A percentile compares a stretch with the other conserved stretches of the same genome.
These are phyloP conservation scores for Pholis gunnellus DNA, from an alignment of 2,113 vertebrate species.

Conservation along the genomic window DNA sequence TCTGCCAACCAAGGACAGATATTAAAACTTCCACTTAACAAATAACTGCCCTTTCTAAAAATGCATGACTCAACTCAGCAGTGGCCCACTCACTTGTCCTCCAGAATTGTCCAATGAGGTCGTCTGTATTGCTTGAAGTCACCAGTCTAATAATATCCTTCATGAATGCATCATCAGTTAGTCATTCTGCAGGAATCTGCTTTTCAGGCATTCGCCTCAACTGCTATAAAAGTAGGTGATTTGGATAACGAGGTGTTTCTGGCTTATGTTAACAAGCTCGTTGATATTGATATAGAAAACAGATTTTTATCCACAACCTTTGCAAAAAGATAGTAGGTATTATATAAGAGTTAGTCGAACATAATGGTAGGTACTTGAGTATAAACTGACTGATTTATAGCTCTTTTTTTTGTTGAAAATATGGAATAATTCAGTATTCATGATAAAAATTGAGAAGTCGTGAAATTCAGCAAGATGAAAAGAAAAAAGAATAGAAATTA, in stretches of 20 bases:
- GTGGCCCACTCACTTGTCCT: slow-evolving; percentile 33
- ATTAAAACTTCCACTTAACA: slow-evolving; percentile 47
- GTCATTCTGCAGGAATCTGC: slow-evolving; percentile 63
- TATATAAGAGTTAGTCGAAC: background rate
- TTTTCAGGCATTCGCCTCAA: slow-evolving; percentile 38
- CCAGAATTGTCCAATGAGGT: slow-evolving; percentile 52
- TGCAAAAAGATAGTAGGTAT: background rate
- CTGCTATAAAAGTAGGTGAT: slow-evolving; percentile 24
- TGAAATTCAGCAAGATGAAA: slow-evolving; percentile 17
- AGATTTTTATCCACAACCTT: background rate
- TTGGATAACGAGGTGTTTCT: slow-evolving; percentile 26
- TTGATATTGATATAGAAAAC: background rate
- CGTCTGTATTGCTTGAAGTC: slow-evolving; percentile 38
- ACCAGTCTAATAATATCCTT: slow-evolving; percentile 55
- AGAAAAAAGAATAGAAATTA: slow-evolving; percentile 34
- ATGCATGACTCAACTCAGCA: slow-evolving; percentile 58
- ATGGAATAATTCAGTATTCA: background rate
- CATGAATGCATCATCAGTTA: slow-evolving; percentile 39
- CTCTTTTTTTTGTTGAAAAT: background rate
- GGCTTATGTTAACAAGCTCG: slow-evolving; percentile 14
- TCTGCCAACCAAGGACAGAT: slow-evolving; percentile 37
- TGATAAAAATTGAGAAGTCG: slow-evolving; percentile 1
- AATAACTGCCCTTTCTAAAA: slow-evolving; percentile 50
- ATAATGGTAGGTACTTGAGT: background rate
- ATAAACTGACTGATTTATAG: background rate